Evolutionary conservation across 2,888 invertebrate genomes (phyloP), one percentile per base, ranked within the genome.

Genomic region (Rhodophaea formosa): DNA sequence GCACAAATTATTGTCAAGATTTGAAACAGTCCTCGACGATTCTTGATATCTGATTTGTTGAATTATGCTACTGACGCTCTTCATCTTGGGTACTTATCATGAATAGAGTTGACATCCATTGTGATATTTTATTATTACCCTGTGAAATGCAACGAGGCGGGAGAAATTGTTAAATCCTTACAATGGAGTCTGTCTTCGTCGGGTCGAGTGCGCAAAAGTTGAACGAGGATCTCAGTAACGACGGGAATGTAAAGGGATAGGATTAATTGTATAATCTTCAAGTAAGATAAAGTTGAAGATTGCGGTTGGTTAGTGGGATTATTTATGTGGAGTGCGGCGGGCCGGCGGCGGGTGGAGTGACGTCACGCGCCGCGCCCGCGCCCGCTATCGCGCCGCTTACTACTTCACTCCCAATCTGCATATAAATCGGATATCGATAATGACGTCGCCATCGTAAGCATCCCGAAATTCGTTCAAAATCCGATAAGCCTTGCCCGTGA

Each of bases 381-480:
- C 70, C 32, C 49, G 49, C 49, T 49, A 68, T 65, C 70, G 59
- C 61, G 60, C 57, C 63, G 59, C 64, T 63, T 68, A 69, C 73
- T 78, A 79, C 82, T 87, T 81, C 82, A 80, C 79, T 81, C 69
- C 70, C 79, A 87, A 91, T 92, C 89, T 92, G 88, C 91, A 92
- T 91, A 90, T 91, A 91, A 90, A 92, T 92, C 88, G 91, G 86
- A 87, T 89, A 87, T 84, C 86, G 86, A 88, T 90, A 89, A 90
- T 90, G 87, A 88, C 84, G 84, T 85, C 83, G 82, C 84, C 79
- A 84, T 86, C 85, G 83, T 82, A 85, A 88, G 87, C 82, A 85
- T 82, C 79, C 86, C 83, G 75, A 88, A 90, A 86, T 88, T 86
- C 88, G 82, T 84, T 86, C 86, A 80, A 86, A 89, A 89, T 87